A percentile compares a stretch with the other conserved stretches of the same genome.
Evolutionary conservation across 2,797 vertebrate species (phyloP).

Genomic region (Pseudochromis fuscus): DNA sequence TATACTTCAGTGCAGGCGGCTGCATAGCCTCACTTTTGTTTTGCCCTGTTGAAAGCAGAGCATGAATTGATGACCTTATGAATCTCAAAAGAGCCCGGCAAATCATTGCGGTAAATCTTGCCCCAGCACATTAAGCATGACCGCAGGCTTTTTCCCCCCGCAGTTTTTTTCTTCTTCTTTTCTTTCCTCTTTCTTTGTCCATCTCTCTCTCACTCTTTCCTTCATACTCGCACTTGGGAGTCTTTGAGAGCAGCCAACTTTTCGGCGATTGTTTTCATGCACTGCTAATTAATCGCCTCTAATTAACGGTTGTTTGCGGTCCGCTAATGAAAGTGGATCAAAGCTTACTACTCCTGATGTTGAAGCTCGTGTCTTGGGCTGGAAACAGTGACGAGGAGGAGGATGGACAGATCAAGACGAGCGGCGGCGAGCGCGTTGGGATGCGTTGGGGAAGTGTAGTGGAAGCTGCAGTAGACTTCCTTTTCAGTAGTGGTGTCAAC

Average conservation of each 20-base stretch:
- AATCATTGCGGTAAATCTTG: slow-evolving; percentile 77
- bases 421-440: background rate
- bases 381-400: slow-evolving; percentile 34
- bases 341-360: slow-evolving; percentile 64
- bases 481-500: slow-evolving; percentile 53
- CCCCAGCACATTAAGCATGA: slow-evolving; percentile 70
- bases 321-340: slow-evolving; percentile 81
- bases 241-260: slow-evolving; percentile 68
- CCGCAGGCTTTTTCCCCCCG: slow-evolving; percentile 55
- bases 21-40: slow-evolving; percentile 66
- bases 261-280: slow-evolving; percentile 74
- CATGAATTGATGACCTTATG: slow-evolving; percentile 80
- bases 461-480: slow-evolving; percentile 22
- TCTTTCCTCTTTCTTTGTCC: slow-evolving; percentile 48
- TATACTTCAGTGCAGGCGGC: slow-evolving; percentile 48
- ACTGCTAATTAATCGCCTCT: slow-evolving; percentile 75
- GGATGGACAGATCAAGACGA: slow-evolving; percentile 19
- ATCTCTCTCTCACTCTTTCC: slow-evolving; percentile 28
- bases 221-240: slow-evolving; percentile 39
- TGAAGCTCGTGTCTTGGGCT: slow-evolving; percentile 58
- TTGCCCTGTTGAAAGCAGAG: slow-evolving; percentile 64
- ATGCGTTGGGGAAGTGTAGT: slow-evolving; percentile 9
- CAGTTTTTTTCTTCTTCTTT: slow-evolving; percentile 8
- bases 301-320: slow-evolving; percentile 82
- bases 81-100: slow-evolving; percentile 74